Base-by-base conservation (phyloP, 2,888 invertebrate genomes). In the Carabus problematicus region DNA sequence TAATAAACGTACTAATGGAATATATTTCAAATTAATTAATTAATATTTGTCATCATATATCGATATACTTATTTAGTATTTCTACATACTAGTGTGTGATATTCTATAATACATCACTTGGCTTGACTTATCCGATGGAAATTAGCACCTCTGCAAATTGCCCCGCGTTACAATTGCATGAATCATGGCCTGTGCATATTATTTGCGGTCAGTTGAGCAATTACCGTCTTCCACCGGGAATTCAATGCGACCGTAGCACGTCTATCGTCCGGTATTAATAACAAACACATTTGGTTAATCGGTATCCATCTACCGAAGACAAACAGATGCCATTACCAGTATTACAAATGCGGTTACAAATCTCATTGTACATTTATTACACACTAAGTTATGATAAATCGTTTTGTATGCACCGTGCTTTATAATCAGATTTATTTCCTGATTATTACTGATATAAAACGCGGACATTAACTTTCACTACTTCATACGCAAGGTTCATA, bases 401-500 rank as follows among this genome's bases (percentile, higher is more conserved):
- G 3, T 45, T 52, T 14, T 52, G 14, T 52, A 19, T 52, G 14
- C 9, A 52, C 19, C 29, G 19, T 52, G 16, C 16, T 52, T 52
- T 19, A 16, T 18, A 18, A 9, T 16, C 18, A 16, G 7, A 52
- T 52, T 52, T 52, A 52, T 52, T 52, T 52, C 52, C 52, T 52
- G 52, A 52, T 52, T 52, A 52, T 52, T 52, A 29, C 29, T 29
- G 52, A 52, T 52, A 52, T 52, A 52, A 29, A 52, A 18, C 52
- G 52, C 19, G 16, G 52, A 18, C 16, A 18, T 52, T 16, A 52
- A 52, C 52, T 29, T 29, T 29, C 29, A 3, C 29, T 29, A 29
- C 29, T 29, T 29, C 29, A 29, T 29, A 29, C 29, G 29, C 29
- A 29, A 29, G 29, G 29, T 29, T 29, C 6, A 29, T 29, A 29